Evolutionary conservation across 2,113 vertebrate genomes (phyloP).

Genomic region (Garra rufa): DNA sequence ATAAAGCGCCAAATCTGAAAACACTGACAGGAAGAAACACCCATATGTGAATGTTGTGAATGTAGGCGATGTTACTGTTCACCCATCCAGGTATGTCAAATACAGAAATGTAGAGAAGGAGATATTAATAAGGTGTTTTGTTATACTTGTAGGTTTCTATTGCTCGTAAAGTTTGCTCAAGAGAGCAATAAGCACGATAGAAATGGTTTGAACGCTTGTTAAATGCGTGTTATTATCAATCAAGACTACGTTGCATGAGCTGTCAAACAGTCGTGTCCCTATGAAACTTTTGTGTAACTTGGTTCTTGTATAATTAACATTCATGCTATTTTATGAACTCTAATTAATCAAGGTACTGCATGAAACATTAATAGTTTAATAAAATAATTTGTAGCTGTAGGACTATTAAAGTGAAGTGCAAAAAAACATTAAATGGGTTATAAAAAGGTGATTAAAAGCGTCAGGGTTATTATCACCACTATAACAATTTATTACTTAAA

Average conservation of each 20-base stretch:
- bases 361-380: neutral
- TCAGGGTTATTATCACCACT: neutral
- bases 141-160: neutral
- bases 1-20: constrained; percentile 50
- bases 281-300: neutral
- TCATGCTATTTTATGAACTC: neutral
- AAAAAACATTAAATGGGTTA: neutral
- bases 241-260: neutral
- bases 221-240: neutral
- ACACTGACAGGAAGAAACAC: neutral
- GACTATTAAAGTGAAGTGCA: neutral
- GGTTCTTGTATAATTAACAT: neutral
- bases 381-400: neutral
- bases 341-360: neutral
- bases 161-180: neutral
- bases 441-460: neutral
- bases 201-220: neutral
- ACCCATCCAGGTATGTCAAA: neutral
- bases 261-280: neutral
- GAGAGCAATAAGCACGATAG: neutral
- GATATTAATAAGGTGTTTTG: neutral
- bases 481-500: neutral
- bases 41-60: neutral
- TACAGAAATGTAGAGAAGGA: neutral
- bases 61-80: neutral